Evolutionary conservation across 53 echinoderm and acorn worm genomes (phyloP).

Genomic region (Antedon mediterranea): DNA sequence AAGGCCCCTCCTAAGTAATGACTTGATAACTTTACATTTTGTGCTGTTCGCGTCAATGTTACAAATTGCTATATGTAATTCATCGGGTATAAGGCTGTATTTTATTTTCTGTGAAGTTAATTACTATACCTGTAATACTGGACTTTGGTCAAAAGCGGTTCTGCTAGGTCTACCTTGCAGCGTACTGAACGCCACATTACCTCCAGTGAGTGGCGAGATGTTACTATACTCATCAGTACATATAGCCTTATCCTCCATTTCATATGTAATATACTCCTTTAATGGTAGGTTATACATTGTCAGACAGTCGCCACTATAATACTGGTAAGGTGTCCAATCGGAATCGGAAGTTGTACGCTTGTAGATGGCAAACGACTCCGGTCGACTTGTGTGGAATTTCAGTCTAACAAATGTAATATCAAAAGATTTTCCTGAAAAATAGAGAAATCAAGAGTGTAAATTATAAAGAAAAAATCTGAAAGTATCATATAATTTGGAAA

Average conservation of each 20-base stretch:
- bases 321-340: slow-evolving; percentile 87
- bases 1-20: no score
- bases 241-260: slow-evolving; percentile 56
- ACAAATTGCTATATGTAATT: no score
- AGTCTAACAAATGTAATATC: slow-evolving; percentile 86
- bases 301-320: slow-evolving; percentile 82
- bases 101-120: no score
- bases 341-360: slow-evolving; percentile 58
- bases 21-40: no score
- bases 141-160: slow-evolving; percentile 76
- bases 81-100: no score
- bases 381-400: slow-evolving; percentile 85
- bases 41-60: no score
- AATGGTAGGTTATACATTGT: slow-evolving; percentile 41
- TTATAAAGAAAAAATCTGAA: no score
- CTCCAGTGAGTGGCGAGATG: slow-evolving; percentile 87
- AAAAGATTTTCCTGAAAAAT: slow-evolving; percentile 68
- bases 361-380: slow-evolving; percentile 94
- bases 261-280: slow-evolving; percentile 34
- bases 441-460: neutral
- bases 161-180: slow-evolving; percentile 83
- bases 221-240: slow-evolving; percentile 89
- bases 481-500: no score
- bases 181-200: slow-evolving; percentile 95
- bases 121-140: slow-evolving; percentile 47